Evolutionary conservation across 2,797 vertebrate species (phyloP).

Genomic region (Sebastes taczanowskii): DNA sequence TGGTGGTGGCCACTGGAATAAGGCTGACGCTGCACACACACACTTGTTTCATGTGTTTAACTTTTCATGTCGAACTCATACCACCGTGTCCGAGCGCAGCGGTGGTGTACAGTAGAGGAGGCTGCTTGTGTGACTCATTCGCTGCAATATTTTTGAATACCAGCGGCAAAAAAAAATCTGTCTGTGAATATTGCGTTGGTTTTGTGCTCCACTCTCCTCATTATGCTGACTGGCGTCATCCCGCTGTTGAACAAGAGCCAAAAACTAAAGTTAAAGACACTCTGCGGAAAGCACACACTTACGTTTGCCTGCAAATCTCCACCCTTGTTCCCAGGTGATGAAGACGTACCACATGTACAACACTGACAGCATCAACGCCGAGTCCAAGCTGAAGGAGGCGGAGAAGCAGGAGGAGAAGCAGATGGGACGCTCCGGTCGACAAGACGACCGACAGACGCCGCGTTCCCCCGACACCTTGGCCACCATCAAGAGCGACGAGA

Average conservation of each 20-base stretch:
- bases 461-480: constrained; percentile 93
- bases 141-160: background rate
- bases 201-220: background rate
- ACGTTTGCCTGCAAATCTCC: constrained; percentile 6
- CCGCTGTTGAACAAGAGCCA: constrained; percentile 1
- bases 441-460: constrained; percentile 93
- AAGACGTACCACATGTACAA: constrained; percentile 99
- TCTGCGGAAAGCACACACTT: background rate
- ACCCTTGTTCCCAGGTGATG: constrained; percentile 88
- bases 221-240: background rate
- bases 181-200: background rate
- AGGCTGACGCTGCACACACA: constrained; percentile 59
- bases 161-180: background rate
- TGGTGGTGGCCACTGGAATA: constrained; percentile 56
- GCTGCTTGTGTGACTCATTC: constrained; percentile 1
- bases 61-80: constrained; percentile 17
- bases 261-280: background rate
- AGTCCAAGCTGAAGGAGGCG: constrained; percentile 98
- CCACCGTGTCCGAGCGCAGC: background rate
- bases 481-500: constrained; percentile 91
- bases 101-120: background rate
- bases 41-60: constrained; percentile 45
- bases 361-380: constrained; percentile 96
- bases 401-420: constrained; percentile 99
- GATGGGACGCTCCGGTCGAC: constrained; percentile 93